A percentile compares a stretch with the other conserved stretches of the same genome.
phyloP scores from a whole-genome alignment of 2,113 vertebrate species.

The Circaetus cinerascens region DNA sequence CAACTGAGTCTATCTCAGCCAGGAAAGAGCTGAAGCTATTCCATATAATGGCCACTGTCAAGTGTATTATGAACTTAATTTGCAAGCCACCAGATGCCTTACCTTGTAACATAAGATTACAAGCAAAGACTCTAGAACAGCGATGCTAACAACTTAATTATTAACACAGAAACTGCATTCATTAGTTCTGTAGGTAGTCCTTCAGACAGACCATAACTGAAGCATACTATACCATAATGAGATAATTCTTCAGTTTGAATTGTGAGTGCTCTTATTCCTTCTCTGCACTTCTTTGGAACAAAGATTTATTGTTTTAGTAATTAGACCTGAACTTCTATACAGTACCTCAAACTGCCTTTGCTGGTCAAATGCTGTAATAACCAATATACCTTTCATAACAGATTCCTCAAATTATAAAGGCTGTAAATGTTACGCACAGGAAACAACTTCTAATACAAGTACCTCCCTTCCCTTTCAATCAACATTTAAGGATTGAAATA shows the following conservation, averaged over 20 bases:
- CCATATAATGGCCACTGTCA: background rate
- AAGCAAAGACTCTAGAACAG: background rate
- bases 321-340: background rate
- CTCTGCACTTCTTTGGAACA: background rate
- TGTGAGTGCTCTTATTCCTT: background rate
- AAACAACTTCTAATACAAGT: background rate
- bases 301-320: background rate
- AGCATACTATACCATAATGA: background rate
- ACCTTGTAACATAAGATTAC: background rate
- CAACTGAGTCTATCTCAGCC: background rate
- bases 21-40: background rate
- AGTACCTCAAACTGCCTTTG: background rate
- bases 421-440: accelerated
- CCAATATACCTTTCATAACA: background rate
- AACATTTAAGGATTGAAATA: background rate
- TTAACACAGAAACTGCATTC: background rate
- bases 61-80: background rate
- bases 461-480: background rate
- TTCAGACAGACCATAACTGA: background rate
- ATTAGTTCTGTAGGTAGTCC: background rate
- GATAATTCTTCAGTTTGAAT: background rate
- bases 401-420: background rate
- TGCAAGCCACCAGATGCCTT: background rate
- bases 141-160: accelerated
- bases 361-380: background rate